Evolutionary conservation across 1,140 invertebrate genomes (phyloP).

Genomic region (Drosophila biarmipes): DNA sequence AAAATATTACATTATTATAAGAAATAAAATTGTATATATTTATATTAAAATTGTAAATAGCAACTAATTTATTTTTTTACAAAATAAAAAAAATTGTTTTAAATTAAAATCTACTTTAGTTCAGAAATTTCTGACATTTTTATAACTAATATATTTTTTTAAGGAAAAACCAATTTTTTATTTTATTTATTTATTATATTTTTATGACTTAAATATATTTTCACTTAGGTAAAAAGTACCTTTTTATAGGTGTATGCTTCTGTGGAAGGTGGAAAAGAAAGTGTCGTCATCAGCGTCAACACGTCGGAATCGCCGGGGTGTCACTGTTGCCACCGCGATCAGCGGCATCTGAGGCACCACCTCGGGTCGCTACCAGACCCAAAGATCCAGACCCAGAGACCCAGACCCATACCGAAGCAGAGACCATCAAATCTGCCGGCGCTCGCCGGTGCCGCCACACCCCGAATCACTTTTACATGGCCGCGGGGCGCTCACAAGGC

Average conservation of each 20-base stretch:
- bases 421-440: slow-evolving; percentile 28
- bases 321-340: slow-evolving; percentile 56
- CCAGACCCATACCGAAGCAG: slow-evolving; percentile 2
- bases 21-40: too few species aligned
- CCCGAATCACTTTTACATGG: slow-evolving; percentile 70
- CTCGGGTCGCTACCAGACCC: neutral
- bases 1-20: too few species aligned
- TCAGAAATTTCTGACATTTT: too few species aligned
- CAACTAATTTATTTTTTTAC: neutral
- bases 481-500: slow-evolving; percentile 43
- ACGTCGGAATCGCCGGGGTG: slow-evolving; percentile 48
- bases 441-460: slow-evolving; percentile 42
- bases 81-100: neutral
- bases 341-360: slow-evolving; percentile 13
- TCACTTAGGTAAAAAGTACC: too few species aligned
- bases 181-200: neutral
- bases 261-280: slow-evolving; percentile 65
- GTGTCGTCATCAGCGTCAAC: slow-evolving; percentile 68
- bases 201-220: too few species aligned
- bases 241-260: neutral
- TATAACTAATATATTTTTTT: too few species aligned
- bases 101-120: too few species aligned
- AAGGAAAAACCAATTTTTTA: too few species aligned
- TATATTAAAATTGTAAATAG: too few species aligned
- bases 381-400: neutral